Conservation (phyloP, 2,888 invertebrate species). For the Julus scandinavius region DNA sequence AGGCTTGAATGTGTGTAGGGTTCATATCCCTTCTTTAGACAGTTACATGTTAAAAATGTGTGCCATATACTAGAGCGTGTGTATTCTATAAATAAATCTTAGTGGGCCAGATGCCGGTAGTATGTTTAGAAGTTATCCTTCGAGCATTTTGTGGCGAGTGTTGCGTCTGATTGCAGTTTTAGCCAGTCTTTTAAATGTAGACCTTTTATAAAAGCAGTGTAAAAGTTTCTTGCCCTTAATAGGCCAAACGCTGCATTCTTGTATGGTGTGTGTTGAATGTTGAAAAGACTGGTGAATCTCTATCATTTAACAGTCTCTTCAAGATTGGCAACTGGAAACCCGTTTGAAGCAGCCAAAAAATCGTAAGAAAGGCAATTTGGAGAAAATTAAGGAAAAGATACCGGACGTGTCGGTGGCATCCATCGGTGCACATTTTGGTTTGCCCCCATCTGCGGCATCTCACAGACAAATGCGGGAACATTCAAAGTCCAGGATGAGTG, state of each 20-base stretch:
- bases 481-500: slow-evolving; percentile 35
- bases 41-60: not conserved
- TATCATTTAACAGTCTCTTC: slow-evolving; percentile 13
- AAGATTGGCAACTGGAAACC: slow-evolving; percentile 52
- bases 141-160: not conserved
- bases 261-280: not conserved
- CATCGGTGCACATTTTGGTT: not conserved
- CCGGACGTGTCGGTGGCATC: slow-evolving; percentile 11
- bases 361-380: slow-evolving; percentile 52
- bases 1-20: not conserved
- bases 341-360: slow-evolving; percentile 35
- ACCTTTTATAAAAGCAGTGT: not conserved
- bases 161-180: not conserved
- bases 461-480: slow-evolving; percentile 24
- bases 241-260: not conserved
- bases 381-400: slow-evolving; percentile 35
- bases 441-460: not conserved
- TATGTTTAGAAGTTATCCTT: not conserved
- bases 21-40: not conserved
- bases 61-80: not conserved
- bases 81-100: slow-evolving; percentile 5
- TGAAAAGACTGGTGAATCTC: not conserved
- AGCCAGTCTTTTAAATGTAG: not conserved
- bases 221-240: not conserved
- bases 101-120: slow-evolving; percentile 19